Evolutionary conservation across 2,797 vertebrate species (phyloP).

Genomic region (Furcifer pardalis): DNA sequence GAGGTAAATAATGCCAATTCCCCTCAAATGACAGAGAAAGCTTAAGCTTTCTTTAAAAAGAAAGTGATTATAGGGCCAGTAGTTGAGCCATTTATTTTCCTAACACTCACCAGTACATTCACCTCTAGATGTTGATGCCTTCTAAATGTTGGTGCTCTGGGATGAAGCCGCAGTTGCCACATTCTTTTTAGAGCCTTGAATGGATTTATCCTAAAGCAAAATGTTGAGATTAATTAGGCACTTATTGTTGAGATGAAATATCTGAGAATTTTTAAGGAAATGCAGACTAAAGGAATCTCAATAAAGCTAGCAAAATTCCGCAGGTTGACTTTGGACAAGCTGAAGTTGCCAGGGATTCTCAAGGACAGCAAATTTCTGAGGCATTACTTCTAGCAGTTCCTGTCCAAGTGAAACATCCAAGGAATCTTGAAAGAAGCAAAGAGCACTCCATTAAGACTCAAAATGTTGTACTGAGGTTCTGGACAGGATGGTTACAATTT

Average conservation of each 20-base stretch:
- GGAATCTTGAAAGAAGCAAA: background rate
- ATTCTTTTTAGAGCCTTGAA: too few species aligned
- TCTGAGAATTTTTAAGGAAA: background rate
- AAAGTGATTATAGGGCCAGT: too few species aligned
- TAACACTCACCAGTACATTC: too few species aligned
- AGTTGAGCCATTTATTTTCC: too few species aligned
- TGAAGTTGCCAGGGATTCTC: background rate
- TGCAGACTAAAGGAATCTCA: background rate
- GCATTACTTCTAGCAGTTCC: background rate
- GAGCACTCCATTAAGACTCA: background rate
- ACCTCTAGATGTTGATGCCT: too few species aligned
- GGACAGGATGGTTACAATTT: background rate
- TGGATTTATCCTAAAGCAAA: background rate
- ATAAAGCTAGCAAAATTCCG: background rate
- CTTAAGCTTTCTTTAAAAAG: too few species aligned
- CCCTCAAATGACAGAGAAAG: too few species aligned
- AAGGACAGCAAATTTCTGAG: background rate
- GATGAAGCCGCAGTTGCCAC: too few species aligned
- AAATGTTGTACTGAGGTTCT: background rate
- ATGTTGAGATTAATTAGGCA: background rate
- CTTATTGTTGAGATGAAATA: background rate
- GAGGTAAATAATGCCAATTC: too few species aligned
- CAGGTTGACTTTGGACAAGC: background rate
- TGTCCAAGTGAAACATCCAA: background rate
- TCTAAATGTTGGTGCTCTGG: too few species aligned